Evolutionary conservation across 2,888 invertebrate genomes (phyloP), one percentile per base, ranked within the genome.

Genomic region (Blastobasis adustella): DNA sequence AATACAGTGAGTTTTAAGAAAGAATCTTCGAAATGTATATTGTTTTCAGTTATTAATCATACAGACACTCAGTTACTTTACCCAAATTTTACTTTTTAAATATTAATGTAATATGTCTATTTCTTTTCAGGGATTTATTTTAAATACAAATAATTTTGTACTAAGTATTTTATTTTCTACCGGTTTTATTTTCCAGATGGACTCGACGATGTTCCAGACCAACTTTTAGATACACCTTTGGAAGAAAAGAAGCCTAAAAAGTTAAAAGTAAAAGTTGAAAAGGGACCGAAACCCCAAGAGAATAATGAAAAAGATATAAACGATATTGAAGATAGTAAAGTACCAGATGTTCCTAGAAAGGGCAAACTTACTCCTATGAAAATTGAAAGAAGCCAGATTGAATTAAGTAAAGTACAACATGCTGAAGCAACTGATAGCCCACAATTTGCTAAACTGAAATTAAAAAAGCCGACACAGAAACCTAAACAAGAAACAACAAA

Each of bases 361-460:
- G 52, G 6, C 3, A 78, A 68, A 61, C 69, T 89, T 1, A 76
- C 76, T 45, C 88, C 91, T 43, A 88, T 91, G 63, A 90, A 89
- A 71, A 91, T 93, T 53, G 91, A 93, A 74, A 84, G 89, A 55
- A 82, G 90, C 47, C 89, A 91, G 71, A 77, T 90, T 4, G 89
- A 91, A 68, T 81, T 92, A 0, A 90, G 89, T 40, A 90, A 92
- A 72, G 62, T 92, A 6, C 90, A 92, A 76, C 90, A 92, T 52
- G 84, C 86, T 37, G 90, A 92, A 62, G 89, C 90, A 43, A 67
- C 82, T 48, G 84, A 90, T 59, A 81, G 89, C 8, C 91, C 93
- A 0, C 90, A 91, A 53, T 91, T 93, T 61, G 90, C 91, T 52
- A 90, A 92, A 74, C 80, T 94, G 4, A 94, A 94, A 79, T 78